phyloP scores from a whole-genome alignment of 2,797 vertebrate genomes.

The Todus mexicanus region DNA sequence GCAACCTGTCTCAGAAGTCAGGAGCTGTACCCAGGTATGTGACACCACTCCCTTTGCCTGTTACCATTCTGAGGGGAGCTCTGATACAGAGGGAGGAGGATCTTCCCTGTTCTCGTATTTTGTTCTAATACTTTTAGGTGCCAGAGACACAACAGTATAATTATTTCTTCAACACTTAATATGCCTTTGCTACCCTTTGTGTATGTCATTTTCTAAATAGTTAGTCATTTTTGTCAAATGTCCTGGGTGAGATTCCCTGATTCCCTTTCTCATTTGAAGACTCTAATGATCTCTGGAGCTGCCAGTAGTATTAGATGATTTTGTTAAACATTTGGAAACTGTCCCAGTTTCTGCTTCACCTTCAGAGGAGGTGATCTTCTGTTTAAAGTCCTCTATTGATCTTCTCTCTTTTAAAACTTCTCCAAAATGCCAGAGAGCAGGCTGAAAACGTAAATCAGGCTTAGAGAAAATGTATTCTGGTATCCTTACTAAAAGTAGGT shows the following conservation, averaged over 20 bases:
- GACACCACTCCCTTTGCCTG: neutral
- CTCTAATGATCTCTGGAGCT: slow-evolving; percentile 67
- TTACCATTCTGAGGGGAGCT: neutral
- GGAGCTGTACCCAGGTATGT: neutral
- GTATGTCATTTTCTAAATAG: slow-evolving; percentile 8
- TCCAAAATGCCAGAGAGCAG: slow-evolving; percentile 52
- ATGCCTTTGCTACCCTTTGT: neutral
- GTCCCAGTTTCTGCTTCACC: slow-evolving; percentile 73
- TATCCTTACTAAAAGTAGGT: neutral
- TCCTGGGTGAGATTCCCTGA: slow-evolving; percentile 29
- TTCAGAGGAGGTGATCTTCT: slow-evolving; percentile 68
- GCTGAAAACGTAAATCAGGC: slow-evolving; percentile 38
- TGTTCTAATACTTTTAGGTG: neutral
- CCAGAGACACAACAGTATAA: neutral
- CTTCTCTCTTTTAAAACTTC: slow-evolving; percentile 58
- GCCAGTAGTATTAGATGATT: slow-evolving; percentile 60
- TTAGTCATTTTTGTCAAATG: neutral
- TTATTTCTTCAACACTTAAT: neutral
- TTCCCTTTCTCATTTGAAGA: slow-evolving; percentile 39
- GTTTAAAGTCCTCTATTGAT: slow-evolving; percentile 64
- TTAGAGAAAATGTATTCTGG: slow-evolving; percentile 25
- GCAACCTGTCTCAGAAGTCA: neutral
- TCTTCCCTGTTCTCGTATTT: neutral
- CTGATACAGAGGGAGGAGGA: neutral
- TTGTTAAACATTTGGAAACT: slow-evolving; percentile 70